Evolutionary conservation across 1,140 invertebrate genomes (phyloP), one percentile per base, ranked within the genome.

Genomic region (Lethocerus indicus): DNA sequence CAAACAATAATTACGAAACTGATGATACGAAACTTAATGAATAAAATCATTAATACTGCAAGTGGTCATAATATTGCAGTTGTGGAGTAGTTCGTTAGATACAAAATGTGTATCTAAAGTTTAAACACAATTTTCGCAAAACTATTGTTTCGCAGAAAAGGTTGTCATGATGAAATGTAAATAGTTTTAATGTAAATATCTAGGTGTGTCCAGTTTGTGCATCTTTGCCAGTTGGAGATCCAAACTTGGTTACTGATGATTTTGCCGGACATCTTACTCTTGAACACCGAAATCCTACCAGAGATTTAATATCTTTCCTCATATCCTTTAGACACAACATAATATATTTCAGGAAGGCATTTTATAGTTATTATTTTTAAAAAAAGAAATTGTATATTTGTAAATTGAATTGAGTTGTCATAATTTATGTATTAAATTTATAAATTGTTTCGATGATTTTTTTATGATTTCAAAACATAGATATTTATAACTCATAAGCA

Each of bases 241-340:
- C 93, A 50, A 97, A 96, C 72, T 79, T 93, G 63, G 85, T 95
- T 60, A 95, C 92, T 54, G 91, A 97, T 73, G 93, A 98, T 71
- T 94, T 97, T 72, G 82, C 89, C 57, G 87, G 87, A 60, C 93
- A 97, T 75, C 75, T 98, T 58, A 89, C 85, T 56, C 67, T 95
- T 54, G 91, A 97, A 63, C 93, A 98, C 72, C 78, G 87, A 59
- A 83, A 78, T 61, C 83, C 83, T 62, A 79, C 82, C 53, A 74
- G 84, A 63, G 84, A 88, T 70, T 72, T 88, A 59, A 87, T 88
- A 63, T 87, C 83, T 57, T 87, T 88, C 74, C 65, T 87, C 58
- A 78, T 77, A 77, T 77, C 75, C 74, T 75, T 75, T 74, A 70
- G 47, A 25, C 12, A 9, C 42, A 24, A 44, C 7, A 14, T 44